A percentile compares a stretch with the other conserved stretches of the same genome.
phyloP scores from a whole-genome alignment of 2,888 invertebrate species.

The Acleris holmiana region DNA sequence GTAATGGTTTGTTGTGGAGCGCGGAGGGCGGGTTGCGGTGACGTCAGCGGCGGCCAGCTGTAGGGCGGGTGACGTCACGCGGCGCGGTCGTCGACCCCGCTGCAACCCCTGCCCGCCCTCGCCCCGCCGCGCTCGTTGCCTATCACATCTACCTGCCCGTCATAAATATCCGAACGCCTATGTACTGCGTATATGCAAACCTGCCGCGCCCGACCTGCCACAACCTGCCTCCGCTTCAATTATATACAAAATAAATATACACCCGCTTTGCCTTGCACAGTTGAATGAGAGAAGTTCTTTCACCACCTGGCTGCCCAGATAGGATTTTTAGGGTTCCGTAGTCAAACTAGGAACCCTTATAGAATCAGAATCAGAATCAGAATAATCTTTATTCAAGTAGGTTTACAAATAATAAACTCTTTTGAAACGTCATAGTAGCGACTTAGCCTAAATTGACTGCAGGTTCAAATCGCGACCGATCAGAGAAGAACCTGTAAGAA shows the following conservation, averaged over 20 bases:
- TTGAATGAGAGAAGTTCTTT: slow-evolving; percentile 28
- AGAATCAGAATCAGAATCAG: too few species aligned
- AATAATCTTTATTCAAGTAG: too few species aligned
- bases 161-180: slow-evolving; percentile 75
- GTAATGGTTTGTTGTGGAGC: slow-evolving; percentile 61
- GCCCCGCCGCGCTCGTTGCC: slow-evolving; percentile 47
- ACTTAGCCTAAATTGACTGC: too few species aligned
- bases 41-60: slow-evolving; percentile 78
- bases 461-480: too few species aligned
- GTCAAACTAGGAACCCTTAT: too few species aligned
- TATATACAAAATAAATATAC: slow-evolving; percentile 44
- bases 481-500: too few species aligned
- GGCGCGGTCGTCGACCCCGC: slow-evolving; percentile 71
- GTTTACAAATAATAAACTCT: too few species aligned
- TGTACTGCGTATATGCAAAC: slow-evolving; percentile 56
- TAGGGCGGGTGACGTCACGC: slow-evolving; percentile 81
- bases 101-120: slow-evolving; percentile 63
- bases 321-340: too few species aligned
- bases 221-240: slow-evolving; percentile 67
- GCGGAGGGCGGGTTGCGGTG: slow-evolving; percentile 60
- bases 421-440: too few species aligned
- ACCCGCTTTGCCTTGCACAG: slow-evolving; percentile 28
- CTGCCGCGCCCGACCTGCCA: slow-evolving; percentile 68
- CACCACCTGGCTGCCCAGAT: slow-evolving; percentile 7
- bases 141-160: slow-evolving; percentile 58